Conservation (phyloP, 1,140 invertebrate species). For the Venturia canescens region DNA sequence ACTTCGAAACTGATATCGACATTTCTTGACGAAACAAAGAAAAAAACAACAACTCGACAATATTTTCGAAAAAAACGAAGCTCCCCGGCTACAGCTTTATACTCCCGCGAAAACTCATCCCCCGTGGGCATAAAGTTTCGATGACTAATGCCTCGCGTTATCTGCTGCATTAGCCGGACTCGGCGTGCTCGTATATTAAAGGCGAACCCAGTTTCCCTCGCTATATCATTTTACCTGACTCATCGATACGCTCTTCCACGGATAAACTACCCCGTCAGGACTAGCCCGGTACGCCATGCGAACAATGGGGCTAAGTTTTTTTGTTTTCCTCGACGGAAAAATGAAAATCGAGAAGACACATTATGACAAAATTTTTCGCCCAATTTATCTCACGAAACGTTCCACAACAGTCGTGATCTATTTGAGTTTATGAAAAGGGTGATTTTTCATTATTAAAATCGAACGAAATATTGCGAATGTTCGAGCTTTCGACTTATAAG, state of each 20-base stretch:
- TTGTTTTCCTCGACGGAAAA: not conserved
- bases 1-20: too few species aligned
- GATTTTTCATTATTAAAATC: too few species aligned
- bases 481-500: too few species aligned
- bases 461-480: too few species aligned
- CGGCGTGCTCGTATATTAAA: slow-evolving; percentile 35
- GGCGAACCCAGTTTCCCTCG: slow-evolving; percentile 16
- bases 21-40: not conserved
- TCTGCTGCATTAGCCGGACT: slow-evolving; percentile 36
- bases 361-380: too few species aligned
- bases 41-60: not conserved
- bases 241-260: slow-evolving; percentile 19
- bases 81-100: not conserved
- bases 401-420: too few species aligned
- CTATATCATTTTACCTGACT: slow-evolving; percentile 40
- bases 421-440: too few species aligned
- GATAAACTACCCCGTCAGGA: not conserved
- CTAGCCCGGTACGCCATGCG: not conserved
- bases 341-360: too few species aligned
- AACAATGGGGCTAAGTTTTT: not conserved
- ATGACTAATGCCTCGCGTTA: slow-evolving; percentile 33
- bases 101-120: not conserved
- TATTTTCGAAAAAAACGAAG: not conserved
- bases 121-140: slow-evolving; percentile 25
- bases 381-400: too few species aligned